These are phyloP conservation scores for Physella acuta DNA, from an alignment of 1,140 invertebrate genomes.

Conservation along the genomic window DNA sequence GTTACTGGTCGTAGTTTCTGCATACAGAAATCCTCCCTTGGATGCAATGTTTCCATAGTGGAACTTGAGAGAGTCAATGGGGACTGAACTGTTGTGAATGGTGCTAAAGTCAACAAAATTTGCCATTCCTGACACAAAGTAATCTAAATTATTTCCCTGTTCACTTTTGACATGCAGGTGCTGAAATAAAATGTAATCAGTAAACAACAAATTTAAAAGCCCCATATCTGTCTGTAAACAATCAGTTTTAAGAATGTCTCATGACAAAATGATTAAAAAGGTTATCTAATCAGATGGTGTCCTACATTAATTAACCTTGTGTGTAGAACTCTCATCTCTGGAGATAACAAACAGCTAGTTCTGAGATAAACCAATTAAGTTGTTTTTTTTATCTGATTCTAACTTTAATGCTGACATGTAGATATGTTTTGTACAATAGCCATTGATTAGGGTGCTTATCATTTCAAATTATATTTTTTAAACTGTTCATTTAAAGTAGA, in stretches of 20 bases:
- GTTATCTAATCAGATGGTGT: too few relatives aligned
- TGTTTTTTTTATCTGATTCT: too few relatives aligned
- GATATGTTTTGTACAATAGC: too few relatives aligned
- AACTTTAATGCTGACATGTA: too few relatives aligned
- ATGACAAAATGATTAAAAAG: too few relatives aligned
- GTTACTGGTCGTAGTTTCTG: slow-evolving; percentile 46
- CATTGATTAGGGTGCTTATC: too few relatives aligned
- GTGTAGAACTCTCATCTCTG: too few relatives aligned
- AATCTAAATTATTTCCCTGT: slow-evolving; percentile 47
- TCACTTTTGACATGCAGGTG: slow-evolving; percentile 41
- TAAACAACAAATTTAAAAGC: neutral
- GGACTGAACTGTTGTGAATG: slow-evolving; percentile 48
- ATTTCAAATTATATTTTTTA: neutral
- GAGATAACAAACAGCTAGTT: too few relatives aligned
- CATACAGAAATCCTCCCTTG: slow-evolving; percentile 56
- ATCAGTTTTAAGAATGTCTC: too few relatives aligned
- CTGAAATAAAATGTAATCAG: slow-evolving; percentile 33
- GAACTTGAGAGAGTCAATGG: slow-evolving; percentile 49
- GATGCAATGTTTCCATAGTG: slow-evolving; percentile 53
- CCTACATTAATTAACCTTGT: too few relatives aligned
- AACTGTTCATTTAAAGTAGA: neutral
- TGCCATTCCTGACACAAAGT: slow-evolving; percentile 57
- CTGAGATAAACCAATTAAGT: too few relatives aligned
- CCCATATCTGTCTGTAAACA: too few relatives aligned
- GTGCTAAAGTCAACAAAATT: slow-evolving; percentile 56